A percentile compares a stretch with the other conserved stretches of the same genome.
These are phyloP conservation scores for Trididemnum nubilum DNA, from an alignment of 23 tunicate genomes.

Conservation along the genomic window DNA sequence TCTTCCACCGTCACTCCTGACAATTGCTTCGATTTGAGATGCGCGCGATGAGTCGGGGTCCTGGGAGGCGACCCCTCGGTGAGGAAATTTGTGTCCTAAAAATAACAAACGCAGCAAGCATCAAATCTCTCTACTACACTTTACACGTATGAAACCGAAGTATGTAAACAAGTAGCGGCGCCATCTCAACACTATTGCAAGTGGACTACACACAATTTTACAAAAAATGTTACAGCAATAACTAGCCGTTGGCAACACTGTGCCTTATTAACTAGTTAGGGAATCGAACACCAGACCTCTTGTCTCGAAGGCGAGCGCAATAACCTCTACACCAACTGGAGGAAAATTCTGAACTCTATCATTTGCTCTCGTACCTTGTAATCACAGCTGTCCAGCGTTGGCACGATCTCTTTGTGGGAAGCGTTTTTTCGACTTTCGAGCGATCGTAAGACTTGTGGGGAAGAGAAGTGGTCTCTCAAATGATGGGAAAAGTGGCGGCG, in stretches of 20 bases:
- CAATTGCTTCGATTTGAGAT: neutral
- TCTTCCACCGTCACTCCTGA: neutral
- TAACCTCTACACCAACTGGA: too few relatives aligned
- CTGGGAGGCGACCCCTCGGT: constrained; percentile 40
- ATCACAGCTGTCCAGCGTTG: constrained; percentile 37
- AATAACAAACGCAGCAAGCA: neutral
- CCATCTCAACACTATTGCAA: neutral
- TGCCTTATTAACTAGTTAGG: too few relatives aligned
- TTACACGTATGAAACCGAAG: neutral
- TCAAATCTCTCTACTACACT: neutral
- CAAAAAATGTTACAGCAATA: neutral
- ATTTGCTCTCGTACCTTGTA: too few relatives aligned
- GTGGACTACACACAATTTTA: neutral
- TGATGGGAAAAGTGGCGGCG: constrained; percentile 76
- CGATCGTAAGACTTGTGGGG: constrained; percentile 15
- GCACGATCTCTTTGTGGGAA: constrained; percentile 34
- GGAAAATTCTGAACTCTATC: too few relatives aligned
- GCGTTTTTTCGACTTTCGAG: neutral
- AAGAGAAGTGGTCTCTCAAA: constrained; percentile 70
- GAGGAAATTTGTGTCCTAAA: constrained; percentile 27
- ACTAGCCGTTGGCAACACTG: neutral
- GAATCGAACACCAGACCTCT: too few relatives aligned
- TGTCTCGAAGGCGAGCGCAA: too few relatives aligned
- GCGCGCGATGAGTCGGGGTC: neutral
- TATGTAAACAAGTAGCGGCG: neutral